Conservation (phyloP, 1,140 invertebrate species). For the Tetragnatha versicolor region DNA sequence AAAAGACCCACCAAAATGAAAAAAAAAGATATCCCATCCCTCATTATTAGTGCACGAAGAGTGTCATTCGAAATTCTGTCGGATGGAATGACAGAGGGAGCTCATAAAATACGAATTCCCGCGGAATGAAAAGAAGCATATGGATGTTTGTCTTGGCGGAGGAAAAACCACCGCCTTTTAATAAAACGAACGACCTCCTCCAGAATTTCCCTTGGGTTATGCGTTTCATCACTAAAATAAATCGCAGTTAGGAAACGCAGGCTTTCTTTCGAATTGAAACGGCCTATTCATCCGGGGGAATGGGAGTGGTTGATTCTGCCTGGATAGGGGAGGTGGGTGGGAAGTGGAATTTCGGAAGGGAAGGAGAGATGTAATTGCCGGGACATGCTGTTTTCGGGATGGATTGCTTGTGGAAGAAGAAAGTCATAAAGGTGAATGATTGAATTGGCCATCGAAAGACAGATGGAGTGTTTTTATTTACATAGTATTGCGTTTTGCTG, state of each 20-base stretch:
- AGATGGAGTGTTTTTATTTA: no score
- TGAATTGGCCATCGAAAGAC: no score
- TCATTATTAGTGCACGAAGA: conserved; percentile 4
- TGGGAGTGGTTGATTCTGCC: no score
- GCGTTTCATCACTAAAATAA: conserved; percentile 26
- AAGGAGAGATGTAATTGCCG: no score
- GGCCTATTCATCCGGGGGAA: no score
- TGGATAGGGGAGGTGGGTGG: no score
- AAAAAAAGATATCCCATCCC: background rate
- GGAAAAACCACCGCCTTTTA: background rate
- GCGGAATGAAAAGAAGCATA: background rate
- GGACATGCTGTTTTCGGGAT: no score
- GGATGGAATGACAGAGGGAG: background rate
- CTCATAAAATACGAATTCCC: conserved; percentile 17
- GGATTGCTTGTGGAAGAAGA: no score
- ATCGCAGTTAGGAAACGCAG: conserved; percentile 4
- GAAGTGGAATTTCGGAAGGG: no score
- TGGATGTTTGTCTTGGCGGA: background rate
- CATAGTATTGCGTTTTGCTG: no score
- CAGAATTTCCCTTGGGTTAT: conserved; percentile 25
- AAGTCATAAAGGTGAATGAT: no score
- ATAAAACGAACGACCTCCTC: conserved; percentile 1
- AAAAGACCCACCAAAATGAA: background rate
- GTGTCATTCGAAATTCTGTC: background rate
- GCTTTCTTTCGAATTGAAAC: no score